Base-by-base conservation (phyloP, 2,113 vertebrate genomes). In the Propithecus coquereli region DNA sequence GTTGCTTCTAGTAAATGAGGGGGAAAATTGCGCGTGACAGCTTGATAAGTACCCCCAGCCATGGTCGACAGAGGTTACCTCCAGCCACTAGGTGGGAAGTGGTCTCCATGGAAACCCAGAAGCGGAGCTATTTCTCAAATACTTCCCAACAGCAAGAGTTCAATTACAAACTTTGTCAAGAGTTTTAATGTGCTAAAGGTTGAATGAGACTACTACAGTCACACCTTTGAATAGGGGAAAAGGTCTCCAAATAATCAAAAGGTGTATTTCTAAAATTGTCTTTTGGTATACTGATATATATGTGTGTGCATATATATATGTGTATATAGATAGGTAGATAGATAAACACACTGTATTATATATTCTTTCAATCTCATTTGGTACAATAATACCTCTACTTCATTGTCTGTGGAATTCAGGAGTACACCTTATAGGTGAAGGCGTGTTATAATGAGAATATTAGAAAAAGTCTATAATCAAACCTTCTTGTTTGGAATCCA, bases 41-140 rank as follows among this genome's bases (percentile, higher is more conserved):
- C 90, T 97, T 17, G 14, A 96, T 96, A 87, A 96, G 61, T 85
- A 97, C 96, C 96, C 97, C 97, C 34, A 97, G 95, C 85, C 98
- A 97, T 94, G 79, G 73, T 71, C 2, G 47, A 34, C 93, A 87
- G 23, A 66, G 98, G 61, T 90, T 94, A 84, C 96, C 95, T 65
- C 76, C 93, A 95, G 91, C 83, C 43, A 76, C 81, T 94, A 91
- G 96, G 76, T 71, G 96, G 86, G 94, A 97, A 94, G 23, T 8
- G 17, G 97, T 98, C 96, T 96, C 96, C 97, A 96, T 97, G 96
- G 98, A 98, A 98, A 98, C 97, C 37, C 32, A 59, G 92, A 94
- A 93, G 77, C 74, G 1, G 94, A 97, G 63, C 71, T 81, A 27
- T 96, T 94, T 89, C 91, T 88, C 94, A 96, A 88, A 47, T 43